phyloP scores from a whole-genome alignment of 2,888 invertebrate genomes.

The Caenorhabditis angaria region DNA sequence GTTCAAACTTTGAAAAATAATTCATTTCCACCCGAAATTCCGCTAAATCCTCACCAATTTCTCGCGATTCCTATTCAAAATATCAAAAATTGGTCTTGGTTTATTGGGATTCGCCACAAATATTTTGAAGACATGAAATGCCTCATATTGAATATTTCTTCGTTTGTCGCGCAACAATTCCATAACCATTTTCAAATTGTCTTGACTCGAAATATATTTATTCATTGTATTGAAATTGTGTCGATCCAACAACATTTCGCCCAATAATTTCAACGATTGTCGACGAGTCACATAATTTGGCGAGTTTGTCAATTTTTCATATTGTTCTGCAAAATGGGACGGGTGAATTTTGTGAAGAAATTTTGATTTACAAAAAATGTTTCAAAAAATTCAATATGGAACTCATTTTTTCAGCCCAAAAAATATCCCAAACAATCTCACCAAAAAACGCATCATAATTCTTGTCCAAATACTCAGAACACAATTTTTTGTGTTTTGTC shows the following conservation, averaged over 20 bases:
- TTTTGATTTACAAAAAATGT: too few relatives aligned
- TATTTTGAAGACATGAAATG: slow-evolving; percentile 99
- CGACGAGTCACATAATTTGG: slow-evolving; percentile 99
- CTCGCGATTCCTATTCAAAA: slow-evolving; percentile 88
- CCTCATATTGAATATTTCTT: slow-evolving; percentile 99
- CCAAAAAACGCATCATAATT: slow-evolving; percentile 98
- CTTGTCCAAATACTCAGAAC: slow-evolving; percentile 96
- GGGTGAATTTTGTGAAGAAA: too few relatives aligned
- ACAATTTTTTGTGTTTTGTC: slow-evolving; percentile 80
- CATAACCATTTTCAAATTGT: slow-evolving; percentile 99
- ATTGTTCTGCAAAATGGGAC: slow-evolving; percentile 79
- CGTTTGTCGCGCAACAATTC: slow-evolving; percentile 99
- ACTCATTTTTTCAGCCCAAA: too few relatives aligned
- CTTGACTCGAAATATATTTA: slow-evolving; percentile 87
- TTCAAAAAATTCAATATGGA: not conserved
- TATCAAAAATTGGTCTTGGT: slow-evolving; percentile 98
- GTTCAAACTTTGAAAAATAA: too few relatives aligned
- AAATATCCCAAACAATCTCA: too few relatives aligned
- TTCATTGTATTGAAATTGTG: slow-evolving; percentile 94
- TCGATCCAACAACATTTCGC: slow-evolving; percentile 94
- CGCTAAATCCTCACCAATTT: slow-evolving; percentile 31
- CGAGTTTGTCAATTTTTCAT: slow-evolving; percentile 95
- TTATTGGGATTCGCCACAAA: slow-evolving; percentile 99
- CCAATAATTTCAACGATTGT: slow-evolving; percentile 95
- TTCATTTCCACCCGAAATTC: not conserved